Conservation (phyloP, 2,888 invertebrate species). For the Eilema caniola region DNA sequence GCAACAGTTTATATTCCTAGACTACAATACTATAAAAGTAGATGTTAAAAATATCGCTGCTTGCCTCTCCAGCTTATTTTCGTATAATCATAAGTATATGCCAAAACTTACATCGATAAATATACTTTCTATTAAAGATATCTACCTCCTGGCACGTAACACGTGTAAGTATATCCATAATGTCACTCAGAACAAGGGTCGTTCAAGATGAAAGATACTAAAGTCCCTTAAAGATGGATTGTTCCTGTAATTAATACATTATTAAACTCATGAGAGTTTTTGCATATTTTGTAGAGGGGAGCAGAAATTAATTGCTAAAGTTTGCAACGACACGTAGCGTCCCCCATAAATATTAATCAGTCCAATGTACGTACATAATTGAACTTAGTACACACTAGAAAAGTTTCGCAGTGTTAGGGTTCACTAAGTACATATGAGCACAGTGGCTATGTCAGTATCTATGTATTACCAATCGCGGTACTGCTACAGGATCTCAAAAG, state of each 20-base stretch:
- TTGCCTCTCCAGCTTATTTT: background rate
- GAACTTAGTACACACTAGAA: constrained; percentile 31
- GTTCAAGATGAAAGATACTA: background rate
- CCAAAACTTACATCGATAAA: background rate
- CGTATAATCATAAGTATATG: background rate
- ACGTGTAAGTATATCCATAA: background rate
- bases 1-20: too few relatives aligned
- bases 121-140: background rate
- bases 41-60: background rate
- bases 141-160: background rate
- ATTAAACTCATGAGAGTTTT: constrained; percentile 54
- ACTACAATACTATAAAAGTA: too few relatives aligned
- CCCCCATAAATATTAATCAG: constrained; percentile 65
- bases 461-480: too few relatives aligned
- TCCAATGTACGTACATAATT: constrained; percentile 48
- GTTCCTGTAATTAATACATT: constrained; percentile 41
- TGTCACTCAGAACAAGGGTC: background rate
- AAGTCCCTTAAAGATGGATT: constrained; percentile 7
- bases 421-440: too few relatives aligned
- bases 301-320: constrained; percentile 69
- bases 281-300: constrained; percentile 55
- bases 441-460: too few relatives aligned
- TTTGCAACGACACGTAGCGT: constrained; percentile 54
- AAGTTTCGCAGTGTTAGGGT: background rate
- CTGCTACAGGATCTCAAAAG: too few relatives aligned